Conservation (phyloP, 1,140 invertebrate species). For the Hirudo medicinalis region DNA sequence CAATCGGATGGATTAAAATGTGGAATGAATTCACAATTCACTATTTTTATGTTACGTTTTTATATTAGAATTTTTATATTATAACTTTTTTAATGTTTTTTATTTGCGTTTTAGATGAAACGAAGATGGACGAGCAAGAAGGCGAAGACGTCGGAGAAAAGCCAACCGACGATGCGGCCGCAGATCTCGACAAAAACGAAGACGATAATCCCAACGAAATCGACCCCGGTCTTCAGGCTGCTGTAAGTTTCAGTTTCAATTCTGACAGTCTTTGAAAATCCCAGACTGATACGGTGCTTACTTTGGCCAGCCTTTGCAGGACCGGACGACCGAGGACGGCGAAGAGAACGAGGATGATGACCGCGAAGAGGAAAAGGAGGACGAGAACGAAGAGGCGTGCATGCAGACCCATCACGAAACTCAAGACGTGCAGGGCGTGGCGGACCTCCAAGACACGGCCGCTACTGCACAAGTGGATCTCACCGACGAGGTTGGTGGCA, state of each 20-base stretch:
- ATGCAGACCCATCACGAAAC: conserved; percentile 29
- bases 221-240: neutral
- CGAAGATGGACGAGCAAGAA: conserved; percentile 32
- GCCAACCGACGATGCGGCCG: conserved; percentile 22
- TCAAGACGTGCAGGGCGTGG: conserved; percentile 29
- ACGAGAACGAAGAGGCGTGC: conserved; percentile 23
- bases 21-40: too few species aligned
- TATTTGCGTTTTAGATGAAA: neutral
- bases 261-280: neutral
- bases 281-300: neutral
- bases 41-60: too few species aligned
- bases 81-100: too few species aligned
- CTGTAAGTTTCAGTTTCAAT: neutral
- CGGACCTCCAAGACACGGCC: conserved; percentile 28
- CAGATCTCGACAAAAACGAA: conserved; percentile 24
- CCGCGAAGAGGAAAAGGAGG: conserved; percentile 24
- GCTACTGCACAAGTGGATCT: conserved; percentile 21
- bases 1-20: too few species aligned
- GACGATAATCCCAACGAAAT: conserved; percentile 17
- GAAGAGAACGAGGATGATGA: conserved; percentile 17
- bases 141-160: conserved; percentile 21
- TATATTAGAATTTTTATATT: too few species aligned
- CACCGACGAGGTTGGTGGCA: neutral
- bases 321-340: neutral
- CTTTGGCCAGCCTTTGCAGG: neutral